Evolutionary conservation across 2,113 vertebrate species (phyloP).

Genomic region (Pan troglodytes): DNA sequence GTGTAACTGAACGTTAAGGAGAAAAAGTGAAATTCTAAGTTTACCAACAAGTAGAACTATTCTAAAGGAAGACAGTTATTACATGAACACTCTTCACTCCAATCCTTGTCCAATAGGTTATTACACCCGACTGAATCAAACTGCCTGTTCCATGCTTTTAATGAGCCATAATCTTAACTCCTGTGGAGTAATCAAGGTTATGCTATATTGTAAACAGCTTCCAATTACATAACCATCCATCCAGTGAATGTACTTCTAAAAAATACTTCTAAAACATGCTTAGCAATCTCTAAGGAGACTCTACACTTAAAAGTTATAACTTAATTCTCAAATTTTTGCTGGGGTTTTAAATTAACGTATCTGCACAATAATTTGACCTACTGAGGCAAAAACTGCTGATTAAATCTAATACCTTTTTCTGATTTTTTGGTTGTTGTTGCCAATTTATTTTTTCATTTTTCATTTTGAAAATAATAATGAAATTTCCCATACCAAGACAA

Average conservation of each 20-base stretch:
- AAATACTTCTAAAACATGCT: neutral
- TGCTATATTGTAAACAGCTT: neutral
- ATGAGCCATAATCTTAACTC: neutral
- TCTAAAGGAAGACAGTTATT: neutral
- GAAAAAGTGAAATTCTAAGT: neutral
- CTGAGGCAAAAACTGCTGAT: slow-evolving; percentile 47
- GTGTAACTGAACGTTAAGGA: neutral
- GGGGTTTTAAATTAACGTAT: slow-evolving; percentile 10
- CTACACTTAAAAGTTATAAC: neutral
- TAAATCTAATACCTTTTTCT: neutral
- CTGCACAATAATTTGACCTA: slow-evolving; percentile 32
- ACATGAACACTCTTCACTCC: neutral
- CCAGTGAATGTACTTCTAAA: neutral
- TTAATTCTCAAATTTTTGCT: slow-evolving; percentile 5
- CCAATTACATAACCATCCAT: neutral
- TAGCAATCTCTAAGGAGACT: neutral
- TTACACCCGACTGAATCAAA: neutral
- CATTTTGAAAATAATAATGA: slow-evolving; percentile 35
- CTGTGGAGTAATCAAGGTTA: neutral
- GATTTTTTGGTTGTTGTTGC: neutral
- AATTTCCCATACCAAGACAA: neutral
- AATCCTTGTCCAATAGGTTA: neutral
- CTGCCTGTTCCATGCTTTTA: neutral
- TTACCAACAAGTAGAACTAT: neutral
- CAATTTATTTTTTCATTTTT: slow-evolving; percentile 56